Evolutionary conservation across 2,797 vertebrate species (phyloP).

Genomic region (Periophthalmus magnuspinnatus): DNA sequence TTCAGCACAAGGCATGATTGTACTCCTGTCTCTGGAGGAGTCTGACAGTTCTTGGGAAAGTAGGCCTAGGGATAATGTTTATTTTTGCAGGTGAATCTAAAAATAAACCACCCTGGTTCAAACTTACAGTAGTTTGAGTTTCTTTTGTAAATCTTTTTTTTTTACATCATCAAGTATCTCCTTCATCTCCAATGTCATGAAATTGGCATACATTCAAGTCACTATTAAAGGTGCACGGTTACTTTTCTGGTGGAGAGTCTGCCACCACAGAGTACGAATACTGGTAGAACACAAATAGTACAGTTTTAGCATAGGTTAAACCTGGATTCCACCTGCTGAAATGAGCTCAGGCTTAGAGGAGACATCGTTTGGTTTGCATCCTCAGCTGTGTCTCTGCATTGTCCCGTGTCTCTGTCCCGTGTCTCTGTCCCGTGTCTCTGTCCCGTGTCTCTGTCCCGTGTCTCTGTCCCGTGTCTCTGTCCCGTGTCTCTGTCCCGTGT

Average conservation of each 20-base stretch:
- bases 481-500: no score
- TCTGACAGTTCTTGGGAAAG: slow-evolving; percentile 34
- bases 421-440: no score
- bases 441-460: no score
- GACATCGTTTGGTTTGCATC: slow-evolving; percentile 10
- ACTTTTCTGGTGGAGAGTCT: no score
- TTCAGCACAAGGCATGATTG: slow-evolving; percentile 21
- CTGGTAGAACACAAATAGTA: no score
- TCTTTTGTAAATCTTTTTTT: not conserved
- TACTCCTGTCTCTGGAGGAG: slow-evolving; percentile 35
- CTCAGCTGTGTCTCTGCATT: slow-evolving; percentile 23
- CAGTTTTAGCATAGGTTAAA: no score
- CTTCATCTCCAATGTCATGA: not conserved
- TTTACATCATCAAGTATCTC: not conserved
- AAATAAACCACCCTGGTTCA: slow-evolving; percentile 36
- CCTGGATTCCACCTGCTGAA: slow-evolving; percentile 10
- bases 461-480: no score
- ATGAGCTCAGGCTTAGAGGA: slow-evolving; percentile 23
- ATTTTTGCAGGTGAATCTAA: slow-evolving; percentile 45
- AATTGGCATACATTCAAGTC: not conserved
- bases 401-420: not conserved
- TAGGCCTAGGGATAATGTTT: slow-evolving; percentile 42
- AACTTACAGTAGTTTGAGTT: slow-evolving; percentile 37
- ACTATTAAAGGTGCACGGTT: no score
- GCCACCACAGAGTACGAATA: no score